These are phyloP conservation scores for Parnassius apollo DNA, from an alignment of 2,888 invertebrate species.

Conservation along the genomic window DNA sequence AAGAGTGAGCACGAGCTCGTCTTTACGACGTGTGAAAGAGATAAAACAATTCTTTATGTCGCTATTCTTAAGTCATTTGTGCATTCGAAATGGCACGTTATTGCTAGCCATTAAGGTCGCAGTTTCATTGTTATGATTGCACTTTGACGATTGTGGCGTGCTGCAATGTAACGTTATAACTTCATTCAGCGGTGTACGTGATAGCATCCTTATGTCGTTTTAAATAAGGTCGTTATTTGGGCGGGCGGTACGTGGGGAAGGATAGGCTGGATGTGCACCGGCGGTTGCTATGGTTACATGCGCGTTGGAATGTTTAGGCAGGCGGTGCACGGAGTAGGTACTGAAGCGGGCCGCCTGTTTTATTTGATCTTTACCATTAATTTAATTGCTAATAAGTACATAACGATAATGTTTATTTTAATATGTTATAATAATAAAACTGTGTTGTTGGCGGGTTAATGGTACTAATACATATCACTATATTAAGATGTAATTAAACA, in stretches of 20 bases:
- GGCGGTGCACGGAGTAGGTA: constrained; percentile 40
- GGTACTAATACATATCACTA: constrained; percentile 6
- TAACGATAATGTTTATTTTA: constrained; percentile 32
- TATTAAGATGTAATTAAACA: constrained; percentile 15
- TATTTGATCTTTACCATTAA: constrained; percentile 61
- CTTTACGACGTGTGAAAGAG: constrained; percentile 78
- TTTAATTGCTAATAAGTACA: constrained; percentile 52
- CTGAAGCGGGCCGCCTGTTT: constrained; percentile 57
- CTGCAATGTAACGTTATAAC: constrained; percentile 76
- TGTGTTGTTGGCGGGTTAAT: constrained; percentile 17
- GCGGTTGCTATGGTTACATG: constrained; percentile 82
- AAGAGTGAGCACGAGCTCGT: constrained; percentile 63
- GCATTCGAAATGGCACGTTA: constrained; percentile 73
- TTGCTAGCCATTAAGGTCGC: constrained; percentile 70
- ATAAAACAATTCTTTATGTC: constrained; percentile 79
- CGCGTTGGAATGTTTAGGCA: constrained; percentile 61
- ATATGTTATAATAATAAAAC: constrained; percentile 28
- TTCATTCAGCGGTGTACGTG: constrained; percentile 62
- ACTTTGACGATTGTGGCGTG: constrained; percentile 67
- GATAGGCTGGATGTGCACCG: constrained; percentile 50
- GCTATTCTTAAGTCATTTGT: constrained; percentile 76
- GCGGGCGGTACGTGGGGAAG: constrained; percentile 48
- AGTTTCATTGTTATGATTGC: constrained; percentile 73
- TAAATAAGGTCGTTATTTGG: constrained; percentile 68
- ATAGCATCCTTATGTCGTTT: constrained; percentile 54